Base-by-base conservation (phyloP, 2,888 invertebrate species). In the Lochmaea crataegi region DNA sequence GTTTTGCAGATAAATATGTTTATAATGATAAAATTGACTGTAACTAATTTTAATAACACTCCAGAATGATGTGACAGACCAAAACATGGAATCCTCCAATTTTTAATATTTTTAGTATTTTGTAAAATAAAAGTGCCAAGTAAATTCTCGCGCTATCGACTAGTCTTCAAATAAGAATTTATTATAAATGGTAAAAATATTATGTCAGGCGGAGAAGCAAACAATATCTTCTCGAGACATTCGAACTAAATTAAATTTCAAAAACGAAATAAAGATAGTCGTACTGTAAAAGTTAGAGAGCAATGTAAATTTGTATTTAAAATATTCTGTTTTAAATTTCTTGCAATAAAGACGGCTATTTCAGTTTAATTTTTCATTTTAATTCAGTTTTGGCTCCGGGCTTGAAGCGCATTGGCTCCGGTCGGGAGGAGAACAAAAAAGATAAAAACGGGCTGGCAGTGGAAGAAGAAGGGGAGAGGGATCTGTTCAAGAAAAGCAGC, bases 281-380 rank as follows among this genome's bases (percentile, higher is more conserved):
- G 57, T 22, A 72, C 75, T 75, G 72, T 61, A 69, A 74, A 75
- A 74, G 71, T 75, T 75, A 60, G 67, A 76, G 74, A 77, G 78
- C 77, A 79, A 81, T 81, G 80, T 79, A 80, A 81, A 81, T 82
- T 81, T 80, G 78, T 80, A 78, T 82, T 81, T 83, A 82, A 83
- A 82, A 82, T 83, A 83, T 83, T 82, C 82, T 79, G 81, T 82
- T 83, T 83, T 83, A 82, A 82, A 83, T 83, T 83, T 83, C 82
- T 80, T 80, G 82, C 80, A 83, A 84, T 84, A 83, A 83, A 83
- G 83, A 82, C 83, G 82, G 82, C 83, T 81, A 83, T 83, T 83
- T 80, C 83, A 79, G 81, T 84, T 83, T 83, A 83, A 84, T 84
- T 84, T 84, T 84, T 83, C 83, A 84, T 83, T 82, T 84, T 83